Base-by-base conservation (phyloP, 2,113 vertebrate species). In the Chloroceryle aenea region DNA sequence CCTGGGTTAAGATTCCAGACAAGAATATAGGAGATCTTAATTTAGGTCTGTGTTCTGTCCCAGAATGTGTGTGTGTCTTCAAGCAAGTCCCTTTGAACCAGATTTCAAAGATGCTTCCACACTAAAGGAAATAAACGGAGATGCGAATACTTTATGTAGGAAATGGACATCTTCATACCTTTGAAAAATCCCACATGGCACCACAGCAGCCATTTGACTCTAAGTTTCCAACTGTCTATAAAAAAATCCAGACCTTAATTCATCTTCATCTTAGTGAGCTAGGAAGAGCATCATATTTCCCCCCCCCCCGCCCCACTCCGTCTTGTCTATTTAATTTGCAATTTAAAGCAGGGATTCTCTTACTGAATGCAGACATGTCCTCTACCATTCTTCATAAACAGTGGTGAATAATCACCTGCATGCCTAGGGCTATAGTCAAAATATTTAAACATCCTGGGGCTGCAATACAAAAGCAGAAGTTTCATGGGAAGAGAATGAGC, bases 161-260 rank as follows among this genome's bases (percentile, higher is more conserved):
- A 90, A 72, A 72, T 14, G 22, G n/a, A 42, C 69, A 23, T 55
- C 68, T 50, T 78, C 43, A 79, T 43, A 58, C 19, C 40, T 73
- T 42, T 85, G 78, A 73, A 95, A 95, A 94, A 93, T 79, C 62
- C 78, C 50, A 53, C 48, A 34, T 73, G 93, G 52, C 66, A 82
- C n/a, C 56, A 43, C 48, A 87, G 48, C 81, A 91, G 66, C 52
- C 42, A 50, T 61, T 91, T 78, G 62, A 78, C 25, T 92, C 73
- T 16, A 27, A 80, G 27, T 47, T 64, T 86, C 61, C 43, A 72
- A 4, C 9, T 15, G 19, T 13, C 48, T 85, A 38, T 79, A 72
- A 91, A 75, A 20, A 84, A 47, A 45, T n/a, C 15, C 58, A 76
- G 12, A 3, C 20, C n/a, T 83, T 86, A 94, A 88, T 90, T 55